Conservation (phyloP, 2,113 vertebrate genomes). For the Pterocles gutturalis region DNA sequence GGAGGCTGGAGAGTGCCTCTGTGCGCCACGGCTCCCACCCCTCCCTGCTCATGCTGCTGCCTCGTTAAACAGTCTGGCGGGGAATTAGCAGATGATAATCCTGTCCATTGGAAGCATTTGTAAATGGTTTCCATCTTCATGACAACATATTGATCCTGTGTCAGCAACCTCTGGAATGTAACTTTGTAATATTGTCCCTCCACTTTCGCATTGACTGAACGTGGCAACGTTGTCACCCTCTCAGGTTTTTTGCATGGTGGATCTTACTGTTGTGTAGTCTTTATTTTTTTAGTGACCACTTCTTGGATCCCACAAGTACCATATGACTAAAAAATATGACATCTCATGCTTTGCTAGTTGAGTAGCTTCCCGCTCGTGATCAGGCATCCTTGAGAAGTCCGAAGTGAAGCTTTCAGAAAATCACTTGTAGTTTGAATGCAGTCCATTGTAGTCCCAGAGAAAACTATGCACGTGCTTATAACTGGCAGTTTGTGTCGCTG, state of each 20-base stretch:
- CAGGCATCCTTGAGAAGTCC: background rate
- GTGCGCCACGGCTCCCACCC: background rate
- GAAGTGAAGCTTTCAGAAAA: background rate
- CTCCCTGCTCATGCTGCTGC: background rate
- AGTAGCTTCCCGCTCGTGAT: background rate
- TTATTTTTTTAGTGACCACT: background rate
- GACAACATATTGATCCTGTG: background rate
- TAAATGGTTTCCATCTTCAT: background rate
- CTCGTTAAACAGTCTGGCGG: background rate
- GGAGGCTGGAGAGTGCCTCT: background rate
- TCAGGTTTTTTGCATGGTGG: background rate
- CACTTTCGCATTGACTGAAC: background rate
- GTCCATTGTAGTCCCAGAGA: background rate
- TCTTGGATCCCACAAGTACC: background rate
- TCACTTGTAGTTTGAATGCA: background rate
- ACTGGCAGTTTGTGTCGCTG: background rate
- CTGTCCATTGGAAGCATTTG: background rate
- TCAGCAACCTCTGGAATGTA: background rate
- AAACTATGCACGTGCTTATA: background rate
- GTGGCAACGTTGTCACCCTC: background rate
- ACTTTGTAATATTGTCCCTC: background rate
- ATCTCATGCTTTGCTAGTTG: background rate
- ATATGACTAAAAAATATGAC: background rate
- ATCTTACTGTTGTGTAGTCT: background rate
- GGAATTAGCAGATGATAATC: background rate